Evolutionary conservation across 1,140 invertebrate species (phyloP).

Genomic region (Dendroctonus valens): DNA sequence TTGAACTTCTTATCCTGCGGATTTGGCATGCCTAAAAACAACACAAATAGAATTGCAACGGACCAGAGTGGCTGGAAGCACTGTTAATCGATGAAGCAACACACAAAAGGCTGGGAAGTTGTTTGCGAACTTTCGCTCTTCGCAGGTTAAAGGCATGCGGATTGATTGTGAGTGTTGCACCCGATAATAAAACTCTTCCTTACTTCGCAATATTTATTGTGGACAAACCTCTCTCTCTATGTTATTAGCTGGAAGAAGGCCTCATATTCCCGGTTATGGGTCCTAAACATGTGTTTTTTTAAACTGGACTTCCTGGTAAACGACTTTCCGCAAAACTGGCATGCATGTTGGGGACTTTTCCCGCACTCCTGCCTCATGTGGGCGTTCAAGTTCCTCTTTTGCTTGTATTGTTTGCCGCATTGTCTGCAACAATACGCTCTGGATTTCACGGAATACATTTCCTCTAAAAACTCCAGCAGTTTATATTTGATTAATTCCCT

Average conservation of each 20-base stretch:
- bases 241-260: too few relatives aligned
- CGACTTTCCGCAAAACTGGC: slow-evolving; percentile 46
- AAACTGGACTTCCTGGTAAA: slow-evolving; percentile 42
- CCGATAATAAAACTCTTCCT: too few relatives aligned
- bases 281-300: slow-evolving; percentile 34
- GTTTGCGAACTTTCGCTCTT: too few relatives aligned
- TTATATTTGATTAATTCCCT: too few relatives aligned
- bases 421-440: slow-evolving; percentile 18
- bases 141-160: too few relatives aligned
- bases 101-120: not conserved
- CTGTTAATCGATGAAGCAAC: not conserved
- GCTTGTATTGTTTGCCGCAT: slow-evolving; percentile 59
- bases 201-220: too few relatives aligned
- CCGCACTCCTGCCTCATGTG: slow-evolving; percentile 60
- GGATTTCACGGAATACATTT: too few relatives aligned
- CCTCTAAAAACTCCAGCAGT: too few relatives aligned
- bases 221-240: too few relatives aligned
- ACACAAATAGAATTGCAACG: not conserved
- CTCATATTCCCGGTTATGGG: slow-evolving; percentile 13
- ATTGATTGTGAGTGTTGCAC: too few relatives aligned
- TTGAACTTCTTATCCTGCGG: slow-evolving; percentile 31
- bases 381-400: slow-evolving; percentile 56
- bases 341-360: slow-evolving; percentile 38
- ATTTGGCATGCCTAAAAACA: slow-evolving; percentile 3
- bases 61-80: too few relatives aligned